Conservation (phyloP, 2,797 vertebrate genomes). For the Notolepis coatsorum region DNA sequence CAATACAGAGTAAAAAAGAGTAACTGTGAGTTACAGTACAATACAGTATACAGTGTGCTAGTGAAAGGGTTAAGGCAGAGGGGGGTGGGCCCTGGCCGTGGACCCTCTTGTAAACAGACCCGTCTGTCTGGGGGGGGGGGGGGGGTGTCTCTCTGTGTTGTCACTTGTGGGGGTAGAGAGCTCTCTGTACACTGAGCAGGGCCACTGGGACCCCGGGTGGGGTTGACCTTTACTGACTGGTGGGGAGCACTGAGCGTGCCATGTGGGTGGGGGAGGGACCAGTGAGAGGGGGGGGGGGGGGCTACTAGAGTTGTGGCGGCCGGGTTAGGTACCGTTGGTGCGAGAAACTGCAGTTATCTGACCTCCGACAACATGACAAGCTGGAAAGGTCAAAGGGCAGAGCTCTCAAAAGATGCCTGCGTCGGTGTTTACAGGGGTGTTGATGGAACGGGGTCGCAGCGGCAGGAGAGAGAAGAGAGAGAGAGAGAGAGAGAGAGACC, state of each 20-base stretch:
- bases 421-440: conserved; percentile 48
- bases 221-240: conserved; percentile 73
- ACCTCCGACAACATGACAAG: conserved; percentile 73
- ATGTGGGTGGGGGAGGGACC: conserved; percentile 33
- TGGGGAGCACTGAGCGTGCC: conserved; percentile 49
- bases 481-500: background rate
- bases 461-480: background rate
- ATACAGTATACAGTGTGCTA: background rate
- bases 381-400: conserved; percentile 68
- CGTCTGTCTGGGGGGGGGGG: conserved; percentile 14
- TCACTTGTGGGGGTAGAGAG: conserved; percentile 34
- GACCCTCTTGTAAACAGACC: conserved; percentile 1
- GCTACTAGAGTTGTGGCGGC: conserved; percentile 52
- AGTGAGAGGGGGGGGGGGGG: conserved; percentile 40
- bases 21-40: background rate
- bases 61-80: background rate
- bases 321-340: conserved; percentile 49
- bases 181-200: conserved; percentile 38
- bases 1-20: too few relatives aligned
- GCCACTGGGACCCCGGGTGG: conserved; percentile 33
- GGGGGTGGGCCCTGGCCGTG: background rate
- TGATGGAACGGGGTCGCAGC: background rate
- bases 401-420: conserved; percentile 40
- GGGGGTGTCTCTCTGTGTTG: conserved; percentile 22
- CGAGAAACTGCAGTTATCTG: conserved; percentile 74